A percentile compares a stretch with the other conserved stretches of the same genome.
Conservation (phyloP, 2,113 vertebrate genomes). For the Crotalus tigris region DNA sequence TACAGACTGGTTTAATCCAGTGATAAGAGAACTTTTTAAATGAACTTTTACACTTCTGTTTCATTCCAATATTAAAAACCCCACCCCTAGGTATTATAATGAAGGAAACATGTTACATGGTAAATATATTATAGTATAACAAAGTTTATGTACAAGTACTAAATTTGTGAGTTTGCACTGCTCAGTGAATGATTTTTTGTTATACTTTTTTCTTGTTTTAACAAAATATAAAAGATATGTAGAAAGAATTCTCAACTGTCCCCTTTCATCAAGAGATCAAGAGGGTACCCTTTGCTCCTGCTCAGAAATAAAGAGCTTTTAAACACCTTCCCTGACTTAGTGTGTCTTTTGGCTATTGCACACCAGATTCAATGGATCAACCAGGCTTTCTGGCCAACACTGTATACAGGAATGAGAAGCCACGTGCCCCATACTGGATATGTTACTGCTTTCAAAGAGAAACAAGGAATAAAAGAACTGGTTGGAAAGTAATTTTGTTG, state of each 20-base stretch:
- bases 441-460: conserved; percentile 4
- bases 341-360: background rate
- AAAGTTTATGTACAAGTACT: background rate
- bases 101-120: background rate
- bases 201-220: background rate
- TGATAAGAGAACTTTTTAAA: background rate
- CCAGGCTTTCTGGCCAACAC: conserved; percentile 3
- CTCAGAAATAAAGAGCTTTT: background rate
- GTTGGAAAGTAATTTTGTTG: conserved; percentile 28
- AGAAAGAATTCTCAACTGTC: background rate
- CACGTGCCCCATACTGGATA: conserved; percentile 29
- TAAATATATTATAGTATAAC: background rate
- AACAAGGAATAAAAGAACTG: conserved; percentile 38
- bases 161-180: background rate
- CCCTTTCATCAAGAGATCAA: background rate
- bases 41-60: background rate
- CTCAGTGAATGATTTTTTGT: background rate
- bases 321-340: background rate
- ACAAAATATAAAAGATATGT: background rate
- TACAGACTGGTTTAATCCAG: background rate
- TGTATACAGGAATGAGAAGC: conserved; percentile 11
- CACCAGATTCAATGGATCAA: background rate
- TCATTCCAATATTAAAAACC: background rate
- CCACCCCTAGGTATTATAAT: background rate
- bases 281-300: background rate